A percentile compares a stretch with the other conserved stretches of the same genome.
These are phyloP conservation scores for Aegotheles bennettii DNA, from an alignment of 2,113 vertebrate species.

Conservation along the genomic window DNA sequence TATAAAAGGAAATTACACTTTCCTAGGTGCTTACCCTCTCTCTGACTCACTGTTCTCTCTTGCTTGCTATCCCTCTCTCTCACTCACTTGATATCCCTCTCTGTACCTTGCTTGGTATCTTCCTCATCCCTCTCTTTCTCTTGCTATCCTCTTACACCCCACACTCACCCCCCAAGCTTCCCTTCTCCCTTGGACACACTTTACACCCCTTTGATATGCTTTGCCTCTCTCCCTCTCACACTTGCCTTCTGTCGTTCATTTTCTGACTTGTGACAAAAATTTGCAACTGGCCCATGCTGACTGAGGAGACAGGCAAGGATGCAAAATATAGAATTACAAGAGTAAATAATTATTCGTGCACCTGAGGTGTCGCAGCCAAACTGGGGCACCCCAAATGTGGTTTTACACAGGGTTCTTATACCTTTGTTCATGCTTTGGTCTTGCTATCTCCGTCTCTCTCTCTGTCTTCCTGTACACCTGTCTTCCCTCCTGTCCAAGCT, in stretches of 20 bases:
- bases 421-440: neutral
- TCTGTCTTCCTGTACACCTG: neutral
- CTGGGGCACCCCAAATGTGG: neutral
- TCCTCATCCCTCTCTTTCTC: neutral
- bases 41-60: neutral
- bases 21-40: neutral
- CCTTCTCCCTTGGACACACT: neutral
- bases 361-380: neutral
- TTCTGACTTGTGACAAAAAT: neutral
- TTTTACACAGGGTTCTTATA: neutral
- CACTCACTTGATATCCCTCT: too few relatives aligned
- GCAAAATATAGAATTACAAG: neutral
- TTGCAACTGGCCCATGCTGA: accelerated
- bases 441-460: neutral
- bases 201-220: neutral
- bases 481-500: accelerated
- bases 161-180: neutral
- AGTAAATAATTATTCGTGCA: neutral
- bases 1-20: neutral
- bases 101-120: neutral
- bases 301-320: neutral
- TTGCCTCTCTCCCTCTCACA: neutral
- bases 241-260: neutral
- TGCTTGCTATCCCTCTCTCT: neutral
- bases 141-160: neutral